Evolutionary conservation across 2,797 vertebrate genomes (phyloP).

Genomic region (Danio aesculapii): DNA sequence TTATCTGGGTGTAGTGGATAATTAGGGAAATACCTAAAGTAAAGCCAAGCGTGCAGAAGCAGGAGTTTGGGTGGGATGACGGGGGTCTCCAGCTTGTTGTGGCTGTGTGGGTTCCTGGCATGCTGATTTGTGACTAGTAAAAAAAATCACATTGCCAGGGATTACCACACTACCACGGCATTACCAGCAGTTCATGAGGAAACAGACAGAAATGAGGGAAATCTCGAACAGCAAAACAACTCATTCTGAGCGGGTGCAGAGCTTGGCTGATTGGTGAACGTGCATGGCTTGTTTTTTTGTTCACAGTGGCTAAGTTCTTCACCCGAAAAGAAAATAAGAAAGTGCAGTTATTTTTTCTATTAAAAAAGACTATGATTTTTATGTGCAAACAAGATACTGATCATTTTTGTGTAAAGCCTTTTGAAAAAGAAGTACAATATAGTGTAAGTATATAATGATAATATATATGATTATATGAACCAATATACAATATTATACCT

Average conservation of each 20-base stretch:
- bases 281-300: slow-evolving; percentile 97
- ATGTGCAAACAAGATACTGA: neutral
- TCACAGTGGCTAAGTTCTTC: slow-evolving; percentile 99
- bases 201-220: neutral
- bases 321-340: slow-evolving; percentile 77
- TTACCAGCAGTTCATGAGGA: slow-evolving; percentile 25
- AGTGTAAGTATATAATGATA: no score
- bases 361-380: neutral
- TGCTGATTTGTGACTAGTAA: slow-evolving; percentile 99
- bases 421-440: neutral
- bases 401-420: neutral
- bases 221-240: neutral
- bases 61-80: slow-evolving; percentile 28
- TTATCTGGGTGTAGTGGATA: slow-evolving; percentile 70
- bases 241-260: slow-evolving; percentile 87
- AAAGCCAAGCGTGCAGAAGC: slow-evolving; percentile 76
- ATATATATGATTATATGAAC: no score
- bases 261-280: slow-evolving; percentile 99
- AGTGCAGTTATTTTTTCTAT: neutral
- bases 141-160: slow-evolving; percentile 99
- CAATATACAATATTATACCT: no score
- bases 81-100: slow-evolving; percentile 72
- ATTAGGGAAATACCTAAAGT: slow-evolving; percentile 81
- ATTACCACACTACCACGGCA: slow-evolving; percentile 97
- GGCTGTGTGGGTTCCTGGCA: slow-evolving; percentile 99